Evolutionary conservation across 1,140 invertebrate genomes (phyloP).

Genomic region (Euwallacea similis): DNA sequence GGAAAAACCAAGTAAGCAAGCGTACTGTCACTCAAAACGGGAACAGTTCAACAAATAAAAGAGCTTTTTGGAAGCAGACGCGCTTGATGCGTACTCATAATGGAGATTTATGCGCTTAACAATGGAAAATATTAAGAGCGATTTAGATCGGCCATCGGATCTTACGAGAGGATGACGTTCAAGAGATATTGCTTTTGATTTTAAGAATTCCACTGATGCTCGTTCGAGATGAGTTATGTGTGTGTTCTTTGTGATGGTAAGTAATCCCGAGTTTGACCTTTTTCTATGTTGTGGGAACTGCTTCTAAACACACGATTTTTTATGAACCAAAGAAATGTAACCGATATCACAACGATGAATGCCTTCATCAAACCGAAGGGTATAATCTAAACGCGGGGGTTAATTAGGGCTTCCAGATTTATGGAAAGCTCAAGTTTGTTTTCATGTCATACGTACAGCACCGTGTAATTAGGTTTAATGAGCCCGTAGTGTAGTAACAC

Average conservation of each 20-base stretch:
- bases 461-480: constrained; percentile 3
- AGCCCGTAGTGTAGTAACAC: not conserved
- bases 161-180: constrained; percentile 12
- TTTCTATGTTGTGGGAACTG: no score
- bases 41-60: constrained; percentile 27
- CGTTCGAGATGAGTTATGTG: constrained; percentile 4
- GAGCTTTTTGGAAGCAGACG: constrained; percentile 17
- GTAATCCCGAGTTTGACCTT: not conserved
- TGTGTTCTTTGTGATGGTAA: constrained; percentile 4
- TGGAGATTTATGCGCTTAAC: constrained; percentile 25
- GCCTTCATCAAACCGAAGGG: constrained; percentile 1
- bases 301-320: no score
- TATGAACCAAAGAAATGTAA: not conserved
- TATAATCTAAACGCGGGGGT: not conserved
- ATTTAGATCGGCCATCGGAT: constrained; percentile 23
- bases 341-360: not conserved
- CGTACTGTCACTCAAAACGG: constrained; percentile 26
- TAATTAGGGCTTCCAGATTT: not conserved
- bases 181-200: constrained; percentile 14
- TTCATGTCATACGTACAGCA: not conserved
- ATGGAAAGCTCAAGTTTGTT: constrained; percentile 1
- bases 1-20: constrained; percentile 24
- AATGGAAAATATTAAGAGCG: constrained; percentile 34
- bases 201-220: constrained; percentile 6
- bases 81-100: constrained; percentile 15